These are phyloP conservation scores for Drosophila guanche DNA, from an alignment of 1,140 invertebrate genomes.

Conservation along the genomic window DNA sequence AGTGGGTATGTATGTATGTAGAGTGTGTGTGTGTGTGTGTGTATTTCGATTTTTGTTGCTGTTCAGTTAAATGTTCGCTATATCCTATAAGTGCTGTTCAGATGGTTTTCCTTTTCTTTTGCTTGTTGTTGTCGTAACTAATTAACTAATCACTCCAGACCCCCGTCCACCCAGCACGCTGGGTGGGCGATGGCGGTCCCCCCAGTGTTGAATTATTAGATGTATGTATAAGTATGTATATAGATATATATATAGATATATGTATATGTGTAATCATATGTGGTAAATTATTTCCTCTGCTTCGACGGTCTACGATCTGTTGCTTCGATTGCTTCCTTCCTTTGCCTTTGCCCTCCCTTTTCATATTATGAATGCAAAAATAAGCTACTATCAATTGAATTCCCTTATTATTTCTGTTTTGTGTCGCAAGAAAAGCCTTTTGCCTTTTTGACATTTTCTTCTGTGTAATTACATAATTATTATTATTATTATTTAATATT, in stretches of 20 bases:
- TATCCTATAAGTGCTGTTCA: slow-evolving; percentile 41
- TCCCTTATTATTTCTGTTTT: slow-evolving; percentile 61
- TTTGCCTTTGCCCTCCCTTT: slow-evolving; percentile 17
- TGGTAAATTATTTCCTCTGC: slow-evolving; percentile 62
- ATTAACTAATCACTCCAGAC: slow-evolving; percentile 76
- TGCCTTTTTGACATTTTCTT: slow-evolving; percentile 13
- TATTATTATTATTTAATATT: slow-evolving; percentile 64
- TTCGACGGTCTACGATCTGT: slow-evolving; percentile 20
- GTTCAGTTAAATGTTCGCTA: slow-evolving; percentile 54
- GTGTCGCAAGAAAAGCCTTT: slow-evolving; percentile 49
- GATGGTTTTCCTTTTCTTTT: slow-evolving; percentile 28
- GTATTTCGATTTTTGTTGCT: slow-evolving; percentile 71
- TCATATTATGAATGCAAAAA: slow-evolving; percentile 63
- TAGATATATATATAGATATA: slow-evolving; percentile 50
- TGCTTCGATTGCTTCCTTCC: slow-evolving; percentile 17
- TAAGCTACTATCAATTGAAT: slow-evolving; percentile 73
- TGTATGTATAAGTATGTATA: slow-evolving; percentile 65
- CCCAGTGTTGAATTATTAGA: slow-evolving; percentile 64
- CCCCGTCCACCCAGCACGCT: background rate
- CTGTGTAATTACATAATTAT: slow-evolving; percentile 19
- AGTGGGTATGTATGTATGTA: slow-evolving; percentile 18
- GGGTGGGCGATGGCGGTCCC: slow-evolving; percentile 11
- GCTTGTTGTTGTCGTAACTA: slow-evolving; percentile 24
- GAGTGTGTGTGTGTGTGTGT: slow-evolving; percentile 26
- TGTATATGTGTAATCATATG: slow-evolving; percentile 63